Evolutionary conservation across 2,888 invertebrate species (phyloP).

Genomic region (Eremobia ochroleuca): DNA sequence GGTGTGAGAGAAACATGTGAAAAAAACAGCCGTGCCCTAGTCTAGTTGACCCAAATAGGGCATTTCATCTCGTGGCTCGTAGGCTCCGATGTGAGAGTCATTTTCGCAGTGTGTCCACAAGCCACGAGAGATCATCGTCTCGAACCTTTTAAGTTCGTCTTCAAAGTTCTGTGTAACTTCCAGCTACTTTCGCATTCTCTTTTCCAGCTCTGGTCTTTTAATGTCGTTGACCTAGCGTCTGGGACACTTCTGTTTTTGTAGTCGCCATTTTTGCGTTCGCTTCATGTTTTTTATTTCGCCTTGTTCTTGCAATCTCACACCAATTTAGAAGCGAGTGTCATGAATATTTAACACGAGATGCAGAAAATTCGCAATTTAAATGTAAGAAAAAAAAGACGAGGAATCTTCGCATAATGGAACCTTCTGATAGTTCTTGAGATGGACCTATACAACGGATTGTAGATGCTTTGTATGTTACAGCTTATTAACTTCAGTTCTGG

Average conservation of each 20-base stretch:
- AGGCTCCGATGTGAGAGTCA: conserved; percentile 68
- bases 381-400: conserved; percentile 14
- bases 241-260: conserved; percentile 41
- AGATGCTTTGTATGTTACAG: conserved; percentile 25
- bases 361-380: conserved; percentile 45
- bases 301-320: conserved; percentile 30
- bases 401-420: conserved; percentile 12
- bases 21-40: conserved; percentile 70
- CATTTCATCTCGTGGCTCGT: conserved; percentile 72
- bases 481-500: conserved; percentile 49
- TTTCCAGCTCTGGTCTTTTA: conserved; percentile 21
- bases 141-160: conserved; percentile 43
- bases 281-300: conserved; percentile 39
- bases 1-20: conserved; percentile 65
- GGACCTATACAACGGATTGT: conserved; percentile 8
- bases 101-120: conserved; percentile 66
- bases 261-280: conserved; percentile 36
- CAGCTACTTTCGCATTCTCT: conserved; percentile 46
- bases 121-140: conserved; percentile 65
- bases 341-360: conserved; percentile 53
- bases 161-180: conserved; percentile 29
- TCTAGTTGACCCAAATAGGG: conserved; percentile 82
- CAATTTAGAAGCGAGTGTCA: conserved; percentile 45
- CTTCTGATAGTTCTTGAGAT: conserved; percentile 18
- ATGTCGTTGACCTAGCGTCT: conserved; percentile 55